Evolutionary conservation across 2,113 vertebrate genomes (phyloP).

Genomic region (Strigops habroptila): DNA sequence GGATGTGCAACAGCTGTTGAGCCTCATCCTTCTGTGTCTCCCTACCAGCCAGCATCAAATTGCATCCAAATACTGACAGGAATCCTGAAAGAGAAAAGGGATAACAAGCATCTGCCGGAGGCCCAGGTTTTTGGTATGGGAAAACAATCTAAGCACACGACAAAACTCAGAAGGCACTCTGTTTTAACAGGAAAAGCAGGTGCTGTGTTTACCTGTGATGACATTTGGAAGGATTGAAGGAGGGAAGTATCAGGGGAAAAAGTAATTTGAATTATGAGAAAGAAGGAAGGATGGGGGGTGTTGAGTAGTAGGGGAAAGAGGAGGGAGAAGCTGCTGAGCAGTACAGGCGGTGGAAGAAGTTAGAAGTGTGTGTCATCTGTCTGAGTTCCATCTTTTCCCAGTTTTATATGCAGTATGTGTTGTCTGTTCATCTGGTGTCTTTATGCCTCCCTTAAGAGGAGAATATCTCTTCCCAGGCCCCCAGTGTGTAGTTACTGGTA

Average conservation of each 20-base stretch:
- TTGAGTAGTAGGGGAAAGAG: neutral
- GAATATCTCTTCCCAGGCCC: neutral
- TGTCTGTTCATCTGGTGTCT: neutral
- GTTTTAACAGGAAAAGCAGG: neutral
- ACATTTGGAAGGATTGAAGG: neutral
- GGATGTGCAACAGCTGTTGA: slow-evolving; percentile 13
- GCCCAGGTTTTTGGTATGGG: neutral
- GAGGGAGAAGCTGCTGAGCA: neutral
- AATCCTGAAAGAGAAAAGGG: neutral
- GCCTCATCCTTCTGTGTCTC: neutral
- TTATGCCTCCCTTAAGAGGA: neutral
- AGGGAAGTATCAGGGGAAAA: neutral
- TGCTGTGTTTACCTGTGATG: fast-evolving
- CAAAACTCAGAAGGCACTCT: neutral
- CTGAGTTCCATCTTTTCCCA: neutral
- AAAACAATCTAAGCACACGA: neutral
- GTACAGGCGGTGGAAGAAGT: neutral
- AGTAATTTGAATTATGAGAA: neutral
- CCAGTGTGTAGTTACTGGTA: neutral
- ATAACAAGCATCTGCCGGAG: neutral
- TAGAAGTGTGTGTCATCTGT: neutral
- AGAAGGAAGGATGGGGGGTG: neutral
- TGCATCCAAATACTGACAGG: neutral
- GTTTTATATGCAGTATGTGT: neutral
- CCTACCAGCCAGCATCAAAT: neutral